Evolutionary conservation across 2,113 vertebrate species (phyloP).

Genomic region (Apodemus speciosus): DNA sequence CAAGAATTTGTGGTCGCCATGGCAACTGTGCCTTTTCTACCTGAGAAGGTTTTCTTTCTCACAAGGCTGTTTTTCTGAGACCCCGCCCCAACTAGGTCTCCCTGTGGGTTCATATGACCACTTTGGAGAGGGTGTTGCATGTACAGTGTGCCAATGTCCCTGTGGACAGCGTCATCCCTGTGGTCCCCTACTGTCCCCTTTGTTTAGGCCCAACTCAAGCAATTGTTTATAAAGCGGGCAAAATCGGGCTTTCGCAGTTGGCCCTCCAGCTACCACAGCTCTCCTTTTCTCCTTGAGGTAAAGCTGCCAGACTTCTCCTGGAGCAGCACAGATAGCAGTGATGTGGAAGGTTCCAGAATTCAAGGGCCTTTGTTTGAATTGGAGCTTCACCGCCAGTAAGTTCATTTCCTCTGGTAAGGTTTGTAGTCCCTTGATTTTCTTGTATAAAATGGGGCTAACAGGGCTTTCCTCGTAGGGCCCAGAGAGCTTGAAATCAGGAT

Average conservation of each 20-base stretch:
- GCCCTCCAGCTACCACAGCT: neutral
- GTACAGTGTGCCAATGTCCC: rapidly evolving
- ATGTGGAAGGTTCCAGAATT: neutral
- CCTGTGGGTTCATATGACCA: neutral
- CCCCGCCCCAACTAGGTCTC: neutral
- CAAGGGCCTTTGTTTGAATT: neutral
- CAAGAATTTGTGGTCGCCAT: slow-evolving; percentile 55
- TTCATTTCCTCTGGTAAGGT: neutral
- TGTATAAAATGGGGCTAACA: neutral
- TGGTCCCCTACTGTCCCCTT: neutral
- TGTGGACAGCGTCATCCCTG: neutral
- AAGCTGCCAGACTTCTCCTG: neutral
- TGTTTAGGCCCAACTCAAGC: neutral
- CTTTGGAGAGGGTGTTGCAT: neutral
- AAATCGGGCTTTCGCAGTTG: neutral
- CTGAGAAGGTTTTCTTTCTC: slow-evolving; percentile 49
- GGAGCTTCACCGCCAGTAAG: neutral
- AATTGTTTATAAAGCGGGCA: neutral
- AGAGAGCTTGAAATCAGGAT: neutral
- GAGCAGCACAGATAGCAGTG: neutral
- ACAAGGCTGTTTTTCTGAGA: neutral
- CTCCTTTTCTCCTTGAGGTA: neutral
- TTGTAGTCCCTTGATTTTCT: neutral
- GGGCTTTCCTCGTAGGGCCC: neutral
- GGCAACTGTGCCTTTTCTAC: slow-evolving; percentile 49